phyloP scores from a whole-genome alignment of 2,113 vertebrate species.

The Nyctereutes procyonoides region DNA sequence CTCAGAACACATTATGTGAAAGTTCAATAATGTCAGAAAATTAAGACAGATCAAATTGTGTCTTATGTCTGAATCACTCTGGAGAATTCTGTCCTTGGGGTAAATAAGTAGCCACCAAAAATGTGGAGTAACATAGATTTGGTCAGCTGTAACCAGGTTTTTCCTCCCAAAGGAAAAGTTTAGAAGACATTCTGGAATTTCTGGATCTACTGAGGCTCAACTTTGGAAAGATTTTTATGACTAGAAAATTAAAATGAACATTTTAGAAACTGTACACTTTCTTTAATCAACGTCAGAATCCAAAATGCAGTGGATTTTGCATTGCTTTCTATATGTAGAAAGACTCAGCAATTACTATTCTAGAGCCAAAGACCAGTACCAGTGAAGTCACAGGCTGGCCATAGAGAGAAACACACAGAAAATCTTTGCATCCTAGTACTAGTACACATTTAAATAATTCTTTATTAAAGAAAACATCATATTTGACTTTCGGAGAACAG shows the following conservation, averaged over 20 bases:
- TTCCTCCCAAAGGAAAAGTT: background rate
- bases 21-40: background rate
- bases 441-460: background rate
- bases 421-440: background rate
- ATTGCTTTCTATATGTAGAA: background rate
- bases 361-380: background rate
- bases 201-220: background rate
- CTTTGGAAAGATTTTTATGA: constrained; percentile 35
- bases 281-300: background rate
- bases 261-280: background rate
- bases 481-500: background rate
- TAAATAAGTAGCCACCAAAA: background rate
- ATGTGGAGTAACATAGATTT: background rate
- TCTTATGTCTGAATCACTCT: background rate
- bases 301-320: background rate
- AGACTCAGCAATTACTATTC: background rate
- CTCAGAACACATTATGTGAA: background rate
- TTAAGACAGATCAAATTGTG: background rate
- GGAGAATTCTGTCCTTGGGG: background rate
- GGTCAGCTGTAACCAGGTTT: background rate
- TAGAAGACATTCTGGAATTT: constrained; percentile 8
- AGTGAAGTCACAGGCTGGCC: background rate
- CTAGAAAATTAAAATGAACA: constrained; percentile 38
- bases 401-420: background rate
- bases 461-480: background rate